Evolutionary conservation across 2,113 vertebrate genomes (phyloP).

Genomic region (Epinephelus lanceolatus): DNA sequence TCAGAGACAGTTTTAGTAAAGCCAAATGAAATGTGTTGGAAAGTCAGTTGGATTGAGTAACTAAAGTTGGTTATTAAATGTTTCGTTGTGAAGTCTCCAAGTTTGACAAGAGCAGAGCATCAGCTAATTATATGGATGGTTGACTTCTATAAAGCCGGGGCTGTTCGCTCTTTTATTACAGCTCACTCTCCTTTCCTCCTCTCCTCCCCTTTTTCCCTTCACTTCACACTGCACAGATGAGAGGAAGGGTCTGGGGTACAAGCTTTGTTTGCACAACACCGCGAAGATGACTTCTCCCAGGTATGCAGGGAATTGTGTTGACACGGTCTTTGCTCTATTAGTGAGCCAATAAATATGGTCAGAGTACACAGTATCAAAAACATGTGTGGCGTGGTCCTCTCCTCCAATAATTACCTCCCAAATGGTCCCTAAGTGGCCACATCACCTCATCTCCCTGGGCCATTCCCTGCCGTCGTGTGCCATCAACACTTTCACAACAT

Average conservation of each 20-base stretch:
- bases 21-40: constrained; percentile 32
- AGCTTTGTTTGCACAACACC: constrained; percentile 40
- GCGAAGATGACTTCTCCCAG: constrained; percentile 40
- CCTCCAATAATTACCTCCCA: constrained; percentile 56
- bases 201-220: background rate
- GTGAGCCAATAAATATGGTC: constrained; percentile 51
- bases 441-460: constrained; percentile 52
- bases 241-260: constrained; percentile 16
- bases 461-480: constrained; percentile 13
- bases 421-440: constrained; percentile 31
- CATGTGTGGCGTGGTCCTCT: constrained; percentile 52
- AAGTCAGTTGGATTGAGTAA: constrained; percentile 33
- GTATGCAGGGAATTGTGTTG: constrained; percentile 47
- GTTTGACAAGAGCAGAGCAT: constrained; percentile 45
- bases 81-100: constrained; percentile 37
- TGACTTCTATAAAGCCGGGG: constrained; percentile 44
- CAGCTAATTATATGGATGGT: constrained; percentile 61
- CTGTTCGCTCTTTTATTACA: constrained; percentile 24
- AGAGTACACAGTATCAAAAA: constrained; percentile 58
- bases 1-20: constrained; percentile 15
- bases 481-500: constrained; percentile 47
- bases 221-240: constrained; percentile 32
- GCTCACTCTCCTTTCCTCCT: constrained; percentile 9
- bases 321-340: constrained; percentile 17
- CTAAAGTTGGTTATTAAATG: constrained; percentile 51